phyloP scores from a whole-genome alignment of 2,113 vertebrate genomes.

The Butorides virescens region DNA sequence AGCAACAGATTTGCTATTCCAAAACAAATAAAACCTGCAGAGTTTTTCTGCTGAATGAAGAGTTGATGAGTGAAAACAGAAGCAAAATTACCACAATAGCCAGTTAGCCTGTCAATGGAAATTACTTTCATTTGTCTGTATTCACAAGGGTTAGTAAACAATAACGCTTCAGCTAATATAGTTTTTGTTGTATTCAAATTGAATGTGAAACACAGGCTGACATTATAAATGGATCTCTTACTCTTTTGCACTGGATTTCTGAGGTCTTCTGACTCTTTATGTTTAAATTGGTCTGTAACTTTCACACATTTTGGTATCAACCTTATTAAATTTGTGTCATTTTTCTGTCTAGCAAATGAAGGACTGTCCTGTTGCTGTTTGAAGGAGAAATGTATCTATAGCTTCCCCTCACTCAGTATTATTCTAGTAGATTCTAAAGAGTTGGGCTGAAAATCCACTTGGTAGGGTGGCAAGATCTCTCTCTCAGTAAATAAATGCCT shows the following conservation, averaged over 20 bases:
- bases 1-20: constrained; percentile 46
- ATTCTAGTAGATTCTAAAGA: neutral
- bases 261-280: constrained; percentile 21
- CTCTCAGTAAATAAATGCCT: neutral
- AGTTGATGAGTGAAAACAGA: constrained; percentile 43
- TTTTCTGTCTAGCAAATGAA: constrained; percentile 16
- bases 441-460: neutral
- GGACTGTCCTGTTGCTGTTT: neutral
- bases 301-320: constrained; percentile 1
- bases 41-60: constrained; percentile 30
- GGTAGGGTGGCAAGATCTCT: neutral
- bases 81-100: constrained; percentile 42
- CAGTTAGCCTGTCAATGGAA: constrained; percentile 68
- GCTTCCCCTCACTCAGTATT: neutral
- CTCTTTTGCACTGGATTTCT: constrained; percentile 2
- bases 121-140: constrained; percentile 66
- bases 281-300: neutral
- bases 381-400: neutral
- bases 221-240: constrained; percentile 43
- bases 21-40: constrained; percentile 56
- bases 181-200: constrained; percentile 60
- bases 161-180: constrained; percentile 41
- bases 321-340: constrained; percentile 6
- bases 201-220: constrained; percentile 66
- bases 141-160: constrained; percentile 69